phyloP scores from a whole-genome alignment of 2,888 invertebrate genomes.

The Drosophila neotestacea region DNA sequence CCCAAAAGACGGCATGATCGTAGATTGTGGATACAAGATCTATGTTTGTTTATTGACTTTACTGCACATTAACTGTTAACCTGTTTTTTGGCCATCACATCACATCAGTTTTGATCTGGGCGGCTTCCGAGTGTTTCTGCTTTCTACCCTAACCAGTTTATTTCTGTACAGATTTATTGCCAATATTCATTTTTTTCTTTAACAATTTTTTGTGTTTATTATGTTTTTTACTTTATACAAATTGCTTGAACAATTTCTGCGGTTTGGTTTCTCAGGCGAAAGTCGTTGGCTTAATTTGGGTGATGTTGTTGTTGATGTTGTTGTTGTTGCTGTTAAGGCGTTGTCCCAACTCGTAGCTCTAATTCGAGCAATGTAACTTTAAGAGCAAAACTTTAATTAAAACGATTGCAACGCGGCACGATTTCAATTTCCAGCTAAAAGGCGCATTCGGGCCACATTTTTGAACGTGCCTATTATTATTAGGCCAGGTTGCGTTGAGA shows the following conservation, averaged over 20 bases:
- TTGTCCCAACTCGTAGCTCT: constrained; percentile 60
- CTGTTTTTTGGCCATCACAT: constrained; percentile 43
- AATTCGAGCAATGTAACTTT: constrained; percentile 52
- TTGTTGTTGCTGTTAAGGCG: constrained; percentile 51
- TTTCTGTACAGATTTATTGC: constrained; percentile 67
- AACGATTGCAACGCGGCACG: constrained; percentile 69
- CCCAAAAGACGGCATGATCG: constrained; percentile 48
- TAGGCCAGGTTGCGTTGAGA: constrained; percentile 24
- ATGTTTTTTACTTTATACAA: constrained; percentile 59
- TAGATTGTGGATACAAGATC: constrained; percentile 37
- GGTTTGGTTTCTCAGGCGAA: constrained; percentile 64
- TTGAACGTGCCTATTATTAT: constrained; percentile 58
- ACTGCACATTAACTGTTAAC: constrained; percentile 40
- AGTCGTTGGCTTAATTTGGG: constrained; percentile 65
- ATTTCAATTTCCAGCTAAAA: constrained; percentile 62
- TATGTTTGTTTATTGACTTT: constrained; percentile 45
- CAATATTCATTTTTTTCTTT: constrained; percentile 63
- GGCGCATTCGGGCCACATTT: constrained; percentile 45
- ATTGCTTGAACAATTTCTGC: constrained; percentile 64
- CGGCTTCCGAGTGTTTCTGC: constrained; percentile 58
- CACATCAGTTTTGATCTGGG: constrained; percentile 25
- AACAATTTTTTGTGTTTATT: constrained; percentile 15
- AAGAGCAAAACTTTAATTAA: constrained; percentile 70
- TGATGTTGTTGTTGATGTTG: constrained; percentile 16
- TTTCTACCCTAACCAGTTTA: constrained; percentile 77